phyloP scores from a whole-genome alignment of 2,113 vertebrate species.

The Scalopus aquaticus region DNA sequence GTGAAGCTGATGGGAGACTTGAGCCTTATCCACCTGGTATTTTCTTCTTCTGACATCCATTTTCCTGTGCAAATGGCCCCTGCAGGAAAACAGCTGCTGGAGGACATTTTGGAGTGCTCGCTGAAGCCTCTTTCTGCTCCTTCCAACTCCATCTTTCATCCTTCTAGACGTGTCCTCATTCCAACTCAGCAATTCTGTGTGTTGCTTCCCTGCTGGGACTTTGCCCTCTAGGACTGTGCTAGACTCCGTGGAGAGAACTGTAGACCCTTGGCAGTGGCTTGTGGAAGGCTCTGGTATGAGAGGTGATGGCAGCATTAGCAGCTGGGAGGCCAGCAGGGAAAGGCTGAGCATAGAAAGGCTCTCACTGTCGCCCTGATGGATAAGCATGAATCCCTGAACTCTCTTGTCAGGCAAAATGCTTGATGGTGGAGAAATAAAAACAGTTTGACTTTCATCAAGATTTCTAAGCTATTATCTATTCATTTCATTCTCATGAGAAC shows the following conservation, averaged over 20 bases:
- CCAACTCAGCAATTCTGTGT: neutral
- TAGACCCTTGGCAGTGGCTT: neutral
- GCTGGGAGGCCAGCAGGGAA: neutral
- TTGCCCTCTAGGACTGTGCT: neutral
- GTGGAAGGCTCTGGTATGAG: neutral
- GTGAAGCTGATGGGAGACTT: neutral
- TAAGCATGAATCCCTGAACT: neutral
- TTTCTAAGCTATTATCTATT: neutral
- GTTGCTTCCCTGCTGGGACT: neutral
- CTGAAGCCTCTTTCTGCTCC: neutral
- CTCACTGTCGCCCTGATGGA: neutral
- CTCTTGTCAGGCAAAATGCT: neutral
- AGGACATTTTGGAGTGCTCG: neutral
- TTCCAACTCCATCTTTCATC: neutral
- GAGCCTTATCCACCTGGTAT: neutral
- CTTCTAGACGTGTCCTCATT: neutral
- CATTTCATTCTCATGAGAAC: neutral
- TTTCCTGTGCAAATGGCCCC: neutral
- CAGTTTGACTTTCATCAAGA: neutral
- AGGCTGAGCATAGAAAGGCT: neutral
- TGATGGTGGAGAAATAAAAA: neutral
- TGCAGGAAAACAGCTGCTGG: neutral
- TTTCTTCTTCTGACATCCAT: neutral
- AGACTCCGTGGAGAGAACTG: neutral
- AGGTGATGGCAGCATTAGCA: neutral